Base-by-base conservation (phyloP, 1,140 invertebrate genomes). In the Cheumatopsyche charites region DNA sequence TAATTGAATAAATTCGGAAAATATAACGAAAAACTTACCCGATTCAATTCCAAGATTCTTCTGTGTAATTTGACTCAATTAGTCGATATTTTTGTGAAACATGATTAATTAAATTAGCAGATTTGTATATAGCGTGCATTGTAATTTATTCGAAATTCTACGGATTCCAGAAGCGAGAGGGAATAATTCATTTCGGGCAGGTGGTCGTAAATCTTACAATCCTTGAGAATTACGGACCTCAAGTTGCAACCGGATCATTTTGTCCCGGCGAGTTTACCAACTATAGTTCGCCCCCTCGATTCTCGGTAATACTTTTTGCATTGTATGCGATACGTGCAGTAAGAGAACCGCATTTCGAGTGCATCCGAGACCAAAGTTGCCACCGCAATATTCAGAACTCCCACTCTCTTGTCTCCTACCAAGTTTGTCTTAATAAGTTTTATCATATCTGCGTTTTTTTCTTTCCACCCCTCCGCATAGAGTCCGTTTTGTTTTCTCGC, bases 231-330 rank as follows among this genome's bases (percentile, higher is more conserved):
- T 75, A 72, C 67, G 58, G 49, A 47, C 43, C 21, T 0, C 29
- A 71, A 73, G 67, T 70, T 75, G 74, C 71, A 73, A 25, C 71
- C 70, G 74, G 74, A 75, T 75, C 74, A 75, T 75, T 75, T 75
- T 75, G 74, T 75, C 63, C 61, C 74, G 9, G 29, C n/a, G 65
- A 75, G 74, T 68, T 75, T 67, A 71, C 71, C 71, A 75, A 75
- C 74, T 75, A 47, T 55, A 69, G 69, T 73, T 63, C 19, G 62
- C 43, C 66, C 25, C 62, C 45, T 43, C 45, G 62, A 70, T 75
- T 75, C 73, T 36, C 29, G 29, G 29, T 36, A 36, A 36, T 36
- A 36, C 29, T 36, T 36, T 36, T 36, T 36, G 29, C 29, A 36
- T 36, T 4, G 29, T 36, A 9, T 73, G 68, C 55, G 42, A 68